Conservation (phyloP, 1,140 invertebrate genomes). For the Drosophila chauvacae region DNA sequence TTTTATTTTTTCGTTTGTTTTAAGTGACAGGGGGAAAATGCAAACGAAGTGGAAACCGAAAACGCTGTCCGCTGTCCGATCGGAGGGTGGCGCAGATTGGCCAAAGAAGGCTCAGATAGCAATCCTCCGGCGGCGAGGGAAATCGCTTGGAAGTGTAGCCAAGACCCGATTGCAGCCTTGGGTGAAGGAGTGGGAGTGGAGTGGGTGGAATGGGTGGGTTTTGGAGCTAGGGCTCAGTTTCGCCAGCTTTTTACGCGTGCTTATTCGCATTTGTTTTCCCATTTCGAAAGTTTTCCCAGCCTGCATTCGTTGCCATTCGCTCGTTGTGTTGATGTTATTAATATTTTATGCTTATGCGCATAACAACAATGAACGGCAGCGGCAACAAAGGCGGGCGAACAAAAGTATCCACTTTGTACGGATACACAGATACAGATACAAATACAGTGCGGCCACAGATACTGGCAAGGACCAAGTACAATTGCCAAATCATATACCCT, state of each 20-base stretch:
- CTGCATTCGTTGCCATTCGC: conserved; percentile 18
- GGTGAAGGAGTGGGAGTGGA: not conserved
- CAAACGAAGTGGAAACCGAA: conserved; percentile 50
- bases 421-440: conserved; percentile 2
- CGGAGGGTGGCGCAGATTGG: conserved; percentile 15
- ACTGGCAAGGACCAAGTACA: conserved; percentile 14
- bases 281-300: conserved; percentile 31
- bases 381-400: conserved; percentile 46
- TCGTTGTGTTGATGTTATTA: conserved; percentile 51
- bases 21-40: conserved; percentile 41
- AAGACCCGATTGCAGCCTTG: conserved; percentile 4
- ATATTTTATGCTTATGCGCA: conserved; percentile 76
- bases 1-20: conserved; percentile 34
- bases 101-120: conserved; percentile 7
- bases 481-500: conserved; percentile 46
- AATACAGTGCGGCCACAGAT: not conserved
- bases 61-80: conserved; percentile 14
- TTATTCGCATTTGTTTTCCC: conserved; percentile 29
- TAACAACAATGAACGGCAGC: conserved; percentile 46
- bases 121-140: not conserved
- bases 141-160: conserved; percentile 21
- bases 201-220: not conserved
- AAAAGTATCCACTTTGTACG: conserved; percentile 28
- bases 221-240: not conserved
- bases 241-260: conserved; percentile 22